These are phyloP conservation scores for Leptogaster cylindrica DNA, from an alignment of 2,888 invertebrate species.

Conservation along the genomic window DNA sequence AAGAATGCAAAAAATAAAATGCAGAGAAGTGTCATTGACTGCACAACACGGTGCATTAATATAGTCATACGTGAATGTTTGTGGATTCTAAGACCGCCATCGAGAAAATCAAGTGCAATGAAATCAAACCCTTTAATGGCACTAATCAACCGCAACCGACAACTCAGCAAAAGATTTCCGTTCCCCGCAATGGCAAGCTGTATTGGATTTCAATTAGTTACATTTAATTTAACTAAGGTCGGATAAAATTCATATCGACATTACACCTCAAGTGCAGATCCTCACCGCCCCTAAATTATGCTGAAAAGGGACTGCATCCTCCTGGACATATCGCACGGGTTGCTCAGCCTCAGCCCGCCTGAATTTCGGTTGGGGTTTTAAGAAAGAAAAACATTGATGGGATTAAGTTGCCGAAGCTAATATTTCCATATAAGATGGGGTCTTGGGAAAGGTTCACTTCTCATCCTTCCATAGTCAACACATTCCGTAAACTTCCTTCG, in stretches of 20 bases:
- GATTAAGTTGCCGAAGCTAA: conserved; percentile 8
- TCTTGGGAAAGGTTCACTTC: neutral
- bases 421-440: neutral
- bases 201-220: conserved; percentile 26
- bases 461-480: neutral
- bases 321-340: neutral
- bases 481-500: neutral
- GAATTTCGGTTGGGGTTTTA: neutral
- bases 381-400: neutral
- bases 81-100: neutral
- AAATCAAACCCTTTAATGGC: conserved; percentile 7
- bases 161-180: neutral
- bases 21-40: no score
- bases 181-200: neutral
- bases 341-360: neutral
- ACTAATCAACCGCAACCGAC: neutral
- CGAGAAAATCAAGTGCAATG: neutral
- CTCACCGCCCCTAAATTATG: no score
- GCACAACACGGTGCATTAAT: no score
- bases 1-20: no score
- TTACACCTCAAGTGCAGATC: no score
- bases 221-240: conserved; percentile 8
- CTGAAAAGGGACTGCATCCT: neutral
- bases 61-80: no score
- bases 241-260: conserved; percentile 3